Conservation (phyloP, 2,888 invertebrate genomes). For the Entomobrya proxima region DNA sequence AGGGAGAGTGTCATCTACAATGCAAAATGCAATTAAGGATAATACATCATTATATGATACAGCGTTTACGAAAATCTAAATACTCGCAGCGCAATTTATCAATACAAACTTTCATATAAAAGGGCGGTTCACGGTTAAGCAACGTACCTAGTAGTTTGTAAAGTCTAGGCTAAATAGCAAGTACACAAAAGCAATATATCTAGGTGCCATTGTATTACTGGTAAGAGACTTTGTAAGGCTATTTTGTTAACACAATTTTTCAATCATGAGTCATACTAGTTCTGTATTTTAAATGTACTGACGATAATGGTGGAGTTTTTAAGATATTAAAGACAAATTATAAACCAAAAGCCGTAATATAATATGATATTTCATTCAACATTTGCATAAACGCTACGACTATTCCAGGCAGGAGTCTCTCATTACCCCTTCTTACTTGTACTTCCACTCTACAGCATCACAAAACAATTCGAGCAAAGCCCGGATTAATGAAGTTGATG, state of each 20-base stretch:
- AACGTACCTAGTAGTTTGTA: not conserved
- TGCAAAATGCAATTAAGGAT: too few species aligned
- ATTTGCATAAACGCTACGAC: too few species aligned
- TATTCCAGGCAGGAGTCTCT: too few species aligned
- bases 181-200: not conserved
- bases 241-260: conserved; percentile 5
- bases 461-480: too few species aligned
- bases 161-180: not conserved
- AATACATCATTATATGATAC: too few species aligned
- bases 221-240: not conserved
- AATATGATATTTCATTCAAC: too few species aligned
- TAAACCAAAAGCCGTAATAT: too few species aligned
- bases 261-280: conserved; percentile 20
- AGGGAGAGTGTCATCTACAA: too few species aligned
- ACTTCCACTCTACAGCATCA: too few species aligned
- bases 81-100: not conserved
- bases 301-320: not conserved
- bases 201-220: not conserved
- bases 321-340: too few species aligned
- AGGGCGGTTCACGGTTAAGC: not conserved
- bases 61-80: not conserved
- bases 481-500: too few species aligned
- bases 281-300: not conserved
- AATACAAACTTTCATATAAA: not conserved
- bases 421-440: too few species aligned